Evolutionary conservation across 2,113 vertebrate species (phyloP).

Genomic region (Myiozetetes cayanensis): DNA sequence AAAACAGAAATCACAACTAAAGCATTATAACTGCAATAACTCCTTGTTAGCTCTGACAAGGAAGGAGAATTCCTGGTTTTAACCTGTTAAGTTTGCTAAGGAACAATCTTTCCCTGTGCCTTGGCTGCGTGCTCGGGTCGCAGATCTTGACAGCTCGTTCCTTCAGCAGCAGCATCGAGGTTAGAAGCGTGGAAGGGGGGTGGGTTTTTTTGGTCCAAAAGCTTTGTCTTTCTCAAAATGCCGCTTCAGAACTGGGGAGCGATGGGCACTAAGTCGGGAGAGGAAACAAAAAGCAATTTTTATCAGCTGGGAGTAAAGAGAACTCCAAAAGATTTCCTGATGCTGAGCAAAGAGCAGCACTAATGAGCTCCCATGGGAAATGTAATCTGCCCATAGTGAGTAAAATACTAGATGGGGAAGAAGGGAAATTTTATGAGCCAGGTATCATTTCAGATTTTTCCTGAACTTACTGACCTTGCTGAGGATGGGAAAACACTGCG

Average conservation of each 20-base stretch:
- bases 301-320: neutral
- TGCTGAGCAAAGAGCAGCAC: constrained; percentile 30
- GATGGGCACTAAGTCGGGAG: neutral
- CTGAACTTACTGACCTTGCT: neutral
- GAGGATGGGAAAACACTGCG: neutral
- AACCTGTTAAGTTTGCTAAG: neutral
- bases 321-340: neutral
- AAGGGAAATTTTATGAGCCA: neutral
- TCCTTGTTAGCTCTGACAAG: neutral
- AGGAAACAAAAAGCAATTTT: neutral
- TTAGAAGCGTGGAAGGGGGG: neutral
- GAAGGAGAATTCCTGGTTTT: neutral
- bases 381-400: neutral
- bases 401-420: neutral
- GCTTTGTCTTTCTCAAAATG: neutral
- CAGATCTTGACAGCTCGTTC: neutral
- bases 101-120: neutral
- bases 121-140: neutral
- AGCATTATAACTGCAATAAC: neutral
- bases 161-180: neutral
- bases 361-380: constrained; percentile 49
- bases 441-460: neutral
- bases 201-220: neutral
- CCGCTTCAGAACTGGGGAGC: neutral
- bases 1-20: neutral